A percentile compares a stretch with the other conserved stretches of the same genome.
These are phyloP conservation scores for Andricus curvator DNA, from an alignment of 2,888 invertebrate genomes.

Conservation along the genomic window DNA sequence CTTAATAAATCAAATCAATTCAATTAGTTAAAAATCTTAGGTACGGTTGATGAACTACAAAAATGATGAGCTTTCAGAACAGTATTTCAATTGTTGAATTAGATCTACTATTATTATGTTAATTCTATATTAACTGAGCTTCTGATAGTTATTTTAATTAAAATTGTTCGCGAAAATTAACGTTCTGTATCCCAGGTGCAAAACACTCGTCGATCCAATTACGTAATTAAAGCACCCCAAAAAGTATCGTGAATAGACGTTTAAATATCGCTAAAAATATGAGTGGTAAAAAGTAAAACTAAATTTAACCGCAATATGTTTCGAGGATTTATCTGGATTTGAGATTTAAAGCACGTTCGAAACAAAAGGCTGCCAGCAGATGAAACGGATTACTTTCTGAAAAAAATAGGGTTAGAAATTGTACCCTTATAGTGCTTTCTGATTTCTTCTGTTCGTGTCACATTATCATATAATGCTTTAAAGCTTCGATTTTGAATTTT, in stretches of 20 bases:
- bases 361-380: not conserved
- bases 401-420: not conserved
- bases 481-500: not conserved
- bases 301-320: not conserved
- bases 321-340: not conserved
- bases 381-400: not conserved
- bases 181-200: not conserved
- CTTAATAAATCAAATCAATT: too few relatives aligned
- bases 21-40: too few relatives aligned
- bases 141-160: conserved; percentile 4
- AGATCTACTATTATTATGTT: not conserved
- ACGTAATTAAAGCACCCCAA: not conserved
- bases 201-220: conserved; percentile 4
- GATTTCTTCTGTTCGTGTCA: not conserved
- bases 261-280: not conserved
- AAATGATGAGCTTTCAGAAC: too few relatives aligned
- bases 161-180: conserved; percentile 26
- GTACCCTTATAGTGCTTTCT: not conserved
- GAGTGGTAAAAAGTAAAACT: not conserved
- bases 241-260: too few relatives aligned
- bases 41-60: too few relatives aligned
- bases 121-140: not conserved
- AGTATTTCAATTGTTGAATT: too few relatives aligned
- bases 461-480: not conserved
- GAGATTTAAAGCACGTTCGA: not conserved